Conservation (phyloP, 2,113 vertebrate species). For the Brienomyrus brachyistius region DNA sequence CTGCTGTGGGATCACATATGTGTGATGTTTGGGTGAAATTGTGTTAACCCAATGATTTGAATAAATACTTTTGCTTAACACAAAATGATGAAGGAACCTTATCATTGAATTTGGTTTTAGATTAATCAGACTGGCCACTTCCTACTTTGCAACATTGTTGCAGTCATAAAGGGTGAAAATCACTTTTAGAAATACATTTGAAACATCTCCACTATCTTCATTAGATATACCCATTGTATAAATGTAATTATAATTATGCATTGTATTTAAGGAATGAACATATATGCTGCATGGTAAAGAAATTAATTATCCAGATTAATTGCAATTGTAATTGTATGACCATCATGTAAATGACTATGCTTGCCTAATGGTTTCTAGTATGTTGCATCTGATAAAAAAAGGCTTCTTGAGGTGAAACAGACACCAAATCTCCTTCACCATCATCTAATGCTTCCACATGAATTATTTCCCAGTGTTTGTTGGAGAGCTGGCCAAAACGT, state of each 20-base stretch:
- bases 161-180: not conserved
- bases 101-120: not conserved
- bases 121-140: not conserved
- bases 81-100: not conserved
- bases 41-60: not conserved
- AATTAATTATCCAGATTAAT: too few species aligned
- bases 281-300: not conserved
- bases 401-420: slow-evolving; percentile 20
- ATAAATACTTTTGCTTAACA: not conserved
- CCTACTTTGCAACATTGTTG: not conserved
- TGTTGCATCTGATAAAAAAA: slow-evolving; percentile 14
- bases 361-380: not conserved
- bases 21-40: not conserved
- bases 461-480: slow-evolving; percentile 27
- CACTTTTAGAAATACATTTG: not conserved
- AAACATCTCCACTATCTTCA: not conserved
- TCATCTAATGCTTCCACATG: slow-evolving; percentile 13
- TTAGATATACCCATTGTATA: not conserved
- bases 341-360: not conserved
- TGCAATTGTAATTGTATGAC: not conserved
- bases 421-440: not conserved
- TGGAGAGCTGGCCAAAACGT: slow-evolving; percentile 41
- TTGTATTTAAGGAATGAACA: not conserved
- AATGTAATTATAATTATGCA: not conserved
- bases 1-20: not conserved